These are phyloP conservation scores for Aeoliscus strigatus DNA, from an alignment of 2,797 vertebrate genomes.

Conservation along the genomic window DNA sequence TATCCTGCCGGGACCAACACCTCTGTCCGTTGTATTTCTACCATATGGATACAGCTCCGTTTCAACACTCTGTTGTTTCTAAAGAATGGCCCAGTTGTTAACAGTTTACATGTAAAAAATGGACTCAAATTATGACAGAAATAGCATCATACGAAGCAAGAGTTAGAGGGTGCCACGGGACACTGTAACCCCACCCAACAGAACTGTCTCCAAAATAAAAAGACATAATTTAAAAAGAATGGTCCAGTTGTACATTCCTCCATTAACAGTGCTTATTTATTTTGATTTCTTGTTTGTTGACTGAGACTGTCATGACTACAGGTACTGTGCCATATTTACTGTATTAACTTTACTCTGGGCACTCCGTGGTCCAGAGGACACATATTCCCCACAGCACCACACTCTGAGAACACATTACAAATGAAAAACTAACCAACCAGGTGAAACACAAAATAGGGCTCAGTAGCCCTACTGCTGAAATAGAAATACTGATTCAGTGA, in stretches of 20 bases:
- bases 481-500: no score
- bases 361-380: constrained; percentile 20
- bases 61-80: not conserved
- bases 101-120: no score
- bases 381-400: constrained; percentile 15
- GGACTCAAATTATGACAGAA: no score
- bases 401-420: constrained; percentile 20
- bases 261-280: not conserved
- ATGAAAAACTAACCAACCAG: constrained; percentile 36
- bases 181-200: no score
- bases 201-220: no score
- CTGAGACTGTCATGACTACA: no score
- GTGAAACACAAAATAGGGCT: constrained; percentile 24
- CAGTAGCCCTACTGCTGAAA: constrained; percentile 14
- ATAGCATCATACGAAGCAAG: no score
- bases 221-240: no score
- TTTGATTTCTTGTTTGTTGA: no score
- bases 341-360: constrained; percentile 2
- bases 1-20: not conserved
- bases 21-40: not conserved
- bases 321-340: not conserved
- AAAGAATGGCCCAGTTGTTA: not conserved
- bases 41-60: not conserved
- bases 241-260: no score
- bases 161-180: no score